phyloP scores from a whole-genome alignment of 2,113 vertebrate genomes.

The Antechinus flavipes region DNA sequence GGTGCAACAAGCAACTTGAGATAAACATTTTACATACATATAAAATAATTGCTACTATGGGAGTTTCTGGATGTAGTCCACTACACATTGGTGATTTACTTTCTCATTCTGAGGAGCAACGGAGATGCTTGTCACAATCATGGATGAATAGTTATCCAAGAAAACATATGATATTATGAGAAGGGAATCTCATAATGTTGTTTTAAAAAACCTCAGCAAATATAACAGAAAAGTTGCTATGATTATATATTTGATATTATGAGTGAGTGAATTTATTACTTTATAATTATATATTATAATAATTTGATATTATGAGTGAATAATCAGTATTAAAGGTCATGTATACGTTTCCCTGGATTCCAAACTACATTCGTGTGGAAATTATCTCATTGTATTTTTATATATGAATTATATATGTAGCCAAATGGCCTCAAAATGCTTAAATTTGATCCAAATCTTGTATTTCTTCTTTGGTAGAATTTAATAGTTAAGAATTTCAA shows the following conservation, averaged over 20 bases:
- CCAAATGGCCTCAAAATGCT: slow-evolving; percentile 10
- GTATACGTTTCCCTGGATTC: background rate
- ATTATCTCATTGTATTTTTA: slow-evolving; percentile 6
- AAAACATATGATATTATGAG: background rate
- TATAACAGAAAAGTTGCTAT: background rate
- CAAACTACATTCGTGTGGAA: background rate
- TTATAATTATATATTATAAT: too few relatives aligned
- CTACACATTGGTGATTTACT: background rate
- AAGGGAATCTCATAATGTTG: background rate
- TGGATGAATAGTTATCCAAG: background rate
- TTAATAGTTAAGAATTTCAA: slow-evolving; percentile 14
- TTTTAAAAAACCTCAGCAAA: slow-evolving; percentile 5
- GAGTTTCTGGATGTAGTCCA: background rate
- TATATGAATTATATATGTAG: background rate
- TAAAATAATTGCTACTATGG: background rate
- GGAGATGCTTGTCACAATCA: background rate
- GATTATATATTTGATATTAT: background rate
- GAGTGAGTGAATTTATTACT: background rate
- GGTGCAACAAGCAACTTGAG: background rate
- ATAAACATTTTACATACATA: background rate
- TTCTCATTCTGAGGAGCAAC: background rate
- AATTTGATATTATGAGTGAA: slow-evolving; percentile 16
- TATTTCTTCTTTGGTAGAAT: background rate
- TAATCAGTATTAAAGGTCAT: background rate
- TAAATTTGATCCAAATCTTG: slow-evolving; percentile 18